Evolutionary conservation across 2,888 invertebrate species (phyloP).

Genomic region (Lepetodrilus schrolli): DNA sequence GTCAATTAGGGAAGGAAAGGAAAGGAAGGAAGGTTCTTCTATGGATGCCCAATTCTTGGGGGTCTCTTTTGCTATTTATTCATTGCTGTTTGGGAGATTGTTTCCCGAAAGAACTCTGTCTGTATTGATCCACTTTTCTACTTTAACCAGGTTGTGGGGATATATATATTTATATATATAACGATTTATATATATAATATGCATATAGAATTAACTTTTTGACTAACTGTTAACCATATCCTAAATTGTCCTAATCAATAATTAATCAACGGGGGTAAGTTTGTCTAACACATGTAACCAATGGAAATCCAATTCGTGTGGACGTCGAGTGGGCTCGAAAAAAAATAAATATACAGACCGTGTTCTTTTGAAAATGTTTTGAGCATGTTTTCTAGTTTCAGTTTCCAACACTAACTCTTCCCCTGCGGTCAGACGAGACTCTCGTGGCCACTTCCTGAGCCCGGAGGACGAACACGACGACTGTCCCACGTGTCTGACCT

Average conservation of each 20-base stretch:
- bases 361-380: slow-evolving; percentile 26
- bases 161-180: neutral
- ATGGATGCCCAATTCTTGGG: neutral
- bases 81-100: neutral
- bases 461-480: slow-evolving; percentile 23
- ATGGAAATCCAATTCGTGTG: too few relatives aligned
- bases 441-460: slow-evolving; percentile 20
- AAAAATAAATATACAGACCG: slow-evolving; percentile 18
- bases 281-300: neutral
- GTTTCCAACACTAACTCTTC: slow-evolving; percentile 25
- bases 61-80: neutral
- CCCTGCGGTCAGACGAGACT: slow-evolving; percentile 16
- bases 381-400: slow-evolving; percentile 26
- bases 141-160: slow-evolving; percentile 1
- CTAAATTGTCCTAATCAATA: neutral
- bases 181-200: too few relatives aligned
- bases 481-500: slow-evolving; percentile 22
- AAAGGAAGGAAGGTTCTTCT: neutral
- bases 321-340: too few relatives aligned
- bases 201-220: neutral
- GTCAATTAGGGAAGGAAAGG: neutral
- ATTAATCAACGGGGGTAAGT: neutral
- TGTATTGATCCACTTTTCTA: slow-evolving; percentile 1
- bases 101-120: slow-evolving; percentile 18
- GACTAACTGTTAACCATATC: slow-evolving; percentile 3